phyloP scores from a whole-genome alignment of 2,797 vertebrate species.

The Somateria mollissima region DNA sequence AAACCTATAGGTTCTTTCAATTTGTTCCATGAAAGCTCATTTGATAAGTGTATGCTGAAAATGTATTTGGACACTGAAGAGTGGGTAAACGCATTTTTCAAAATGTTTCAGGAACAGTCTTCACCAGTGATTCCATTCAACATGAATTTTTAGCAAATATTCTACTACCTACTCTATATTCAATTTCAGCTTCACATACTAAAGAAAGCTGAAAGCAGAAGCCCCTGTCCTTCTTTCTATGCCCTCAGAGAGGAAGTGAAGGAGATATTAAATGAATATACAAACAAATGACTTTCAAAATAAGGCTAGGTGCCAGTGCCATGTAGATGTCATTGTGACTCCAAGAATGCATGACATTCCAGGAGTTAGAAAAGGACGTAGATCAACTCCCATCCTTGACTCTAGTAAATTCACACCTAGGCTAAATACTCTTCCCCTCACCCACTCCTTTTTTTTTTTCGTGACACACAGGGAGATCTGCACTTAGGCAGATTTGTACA shows the following conservation, averaged over 20 bases:
- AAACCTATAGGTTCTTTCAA: not conserved
- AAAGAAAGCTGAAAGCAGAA: not conserved
- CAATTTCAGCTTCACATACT: not conserved
- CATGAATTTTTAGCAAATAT: not conserved
- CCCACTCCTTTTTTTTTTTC: no score
- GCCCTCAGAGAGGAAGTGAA: not conserved
- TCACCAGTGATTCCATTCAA: not conserved
- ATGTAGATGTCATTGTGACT: not conserved
- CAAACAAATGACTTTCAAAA: not conserved
- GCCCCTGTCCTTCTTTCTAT: not conserved
- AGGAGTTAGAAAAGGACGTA: not conserved
- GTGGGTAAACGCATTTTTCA: no score
- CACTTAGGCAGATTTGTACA: not conserved
- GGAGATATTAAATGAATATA: not conserved
- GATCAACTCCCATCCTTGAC: not conserved
- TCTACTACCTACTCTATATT: not conserved
- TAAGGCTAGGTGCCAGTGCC: not conserved
- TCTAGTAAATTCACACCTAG: not conserved
- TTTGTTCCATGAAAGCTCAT: not conserved
- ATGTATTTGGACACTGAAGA: not conserved
- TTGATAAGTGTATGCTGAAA: not conserved
- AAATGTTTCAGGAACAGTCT: not conserved
- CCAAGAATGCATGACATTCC: not conserved
- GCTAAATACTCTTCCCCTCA: rapidly evolving
- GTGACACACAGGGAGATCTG: not conserved